These are phyloP conservation scores for Philopotamus ludificatus DNA, from an alignment of 1,140 invertebrate species.

Conservation along the genomic window DNA sequence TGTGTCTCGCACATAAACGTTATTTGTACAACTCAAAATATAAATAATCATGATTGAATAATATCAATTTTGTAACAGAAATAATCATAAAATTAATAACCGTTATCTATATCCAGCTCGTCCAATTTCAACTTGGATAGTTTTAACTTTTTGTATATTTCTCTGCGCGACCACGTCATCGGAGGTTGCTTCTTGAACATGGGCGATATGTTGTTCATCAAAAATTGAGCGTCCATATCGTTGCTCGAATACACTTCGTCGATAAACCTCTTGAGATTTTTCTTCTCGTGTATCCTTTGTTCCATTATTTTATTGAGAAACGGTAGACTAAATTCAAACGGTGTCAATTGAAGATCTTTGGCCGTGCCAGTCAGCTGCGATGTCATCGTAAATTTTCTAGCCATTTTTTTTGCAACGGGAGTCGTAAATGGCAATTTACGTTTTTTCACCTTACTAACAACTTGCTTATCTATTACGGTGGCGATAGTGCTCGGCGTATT, in stretches of 20 bases:
- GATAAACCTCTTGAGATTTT: slow-evolving; percentile 18
- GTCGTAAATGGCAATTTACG: not conserved
- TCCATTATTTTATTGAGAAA: too few relatives aligned
- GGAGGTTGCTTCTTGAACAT: slow-evolving; percentile 5
- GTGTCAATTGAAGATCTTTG: slow-evolving; percentile 5
- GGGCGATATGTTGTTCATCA: slow-evolving; percentile 5
- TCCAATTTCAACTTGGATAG: not conserved
- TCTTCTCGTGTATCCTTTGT: too few relatives aligned
- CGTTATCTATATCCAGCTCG: not conserved
- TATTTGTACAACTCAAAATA: too few relatives aligned
- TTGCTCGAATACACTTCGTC: slow-evolving; percentile 8
- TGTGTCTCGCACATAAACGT: too few relatives aligned
- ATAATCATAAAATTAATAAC: too few relatives aligned
- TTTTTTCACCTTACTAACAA: slow-evolving; percentile 21
- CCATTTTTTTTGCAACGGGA: not conserved
- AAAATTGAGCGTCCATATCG: slow-evolving; percentile 2
- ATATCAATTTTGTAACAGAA: too few relatives aligned
- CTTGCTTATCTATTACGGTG: not conserved
- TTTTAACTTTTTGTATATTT: slow-evolving; percentile 4
- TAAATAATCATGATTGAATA: too few relatives aligned
- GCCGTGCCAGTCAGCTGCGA: slow-evolving; percentile 8
- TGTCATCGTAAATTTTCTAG: slow-evolving; percentile 26
- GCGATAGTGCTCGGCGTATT: not conserved
- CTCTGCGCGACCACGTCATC: slow-evolving; percentile 1
- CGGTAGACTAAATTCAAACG: slow-evolving; percentile 21